Base-by-base conservation (phyloP, 1,140 invertebrate species). In the Potamilus streckersoni region DNA sequence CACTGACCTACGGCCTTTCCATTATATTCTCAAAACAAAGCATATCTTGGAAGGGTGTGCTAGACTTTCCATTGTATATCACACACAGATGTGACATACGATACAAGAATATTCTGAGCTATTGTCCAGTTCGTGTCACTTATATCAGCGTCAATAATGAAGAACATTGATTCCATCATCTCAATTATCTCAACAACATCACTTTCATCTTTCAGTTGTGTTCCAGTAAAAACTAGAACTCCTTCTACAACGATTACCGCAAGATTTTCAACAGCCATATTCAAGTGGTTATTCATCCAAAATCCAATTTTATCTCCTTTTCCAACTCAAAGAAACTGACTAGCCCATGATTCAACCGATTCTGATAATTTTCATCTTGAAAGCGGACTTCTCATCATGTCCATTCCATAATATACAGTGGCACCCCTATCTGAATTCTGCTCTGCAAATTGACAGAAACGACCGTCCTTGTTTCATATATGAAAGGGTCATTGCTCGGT, bases 281-380 rank as follows among this genome's bases (percentile, higher is more conserved):
- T 55, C 16, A 76, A 20, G 8, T 68, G 71, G 49, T 70, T 76
- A 31, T 31, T 31, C 27, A 31, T 31, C 2, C 27, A 31, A 31
- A 31, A 31, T 31, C 27, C 27, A 31, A 12, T 66, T 64, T 69
- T 62, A 31, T 76, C 71, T 38, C 31, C 19, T 8, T 70, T n/a
- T 14, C 68, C 68, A 16, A 71, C 19, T 17, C 11, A 14, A 11
- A 60, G 16, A 58, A 76, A 55, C 23, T 23, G 16, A 20, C 70
- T 65, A 2, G 68, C 74, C 16, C 55, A 13, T 20, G 70, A 27
- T 11, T 31, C 60, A 0, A 60, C 17, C 38, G 64, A 6, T 8
- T 76, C 74, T 16, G 71, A 55, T 2, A 76, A 14, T 64, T 76
- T 31, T 27, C 71, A 57, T 27, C 74, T 69, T 56, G 74, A 59